Evolutionary conservation across 2,797 vertebrate genomes (phyloP).

Genomic region (Brachyalestes nurse): DNA sequence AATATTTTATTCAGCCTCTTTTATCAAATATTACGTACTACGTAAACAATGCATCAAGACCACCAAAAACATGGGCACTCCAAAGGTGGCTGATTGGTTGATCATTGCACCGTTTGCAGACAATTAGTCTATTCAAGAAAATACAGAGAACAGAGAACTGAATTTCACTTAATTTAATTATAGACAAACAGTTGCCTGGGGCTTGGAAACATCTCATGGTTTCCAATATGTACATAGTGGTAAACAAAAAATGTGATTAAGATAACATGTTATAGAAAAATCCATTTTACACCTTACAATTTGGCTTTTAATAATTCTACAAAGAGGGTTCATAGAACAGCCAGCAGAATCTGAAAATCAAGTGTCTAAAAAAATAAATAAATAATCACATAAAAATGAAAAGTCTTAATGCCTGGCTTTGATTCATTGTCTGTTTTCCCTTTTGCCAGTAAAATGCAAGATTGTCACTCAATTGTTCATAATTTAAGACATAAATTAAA

Average conservation of each 20-base stretch:
- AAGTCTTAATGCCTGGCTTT: conserved; percentile 78
- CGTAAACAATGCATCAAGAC: background rate
- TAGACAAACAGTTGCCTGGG: conserved; percentile 31
- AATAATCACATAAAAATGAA: conserved; percentile 71
- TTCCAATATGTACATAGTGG: conserved; percentile 45
- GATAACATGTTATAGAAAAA: conserved; percentile 32
- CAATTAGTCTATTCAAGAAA: background rate
- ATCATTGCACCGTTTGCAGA: background rate
- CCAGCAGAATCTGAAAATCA: conserved; percentile 70
- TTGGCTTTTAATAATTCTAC: conserved; percentile 60
- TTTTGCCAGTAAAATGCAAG: conserved; percentile 73
- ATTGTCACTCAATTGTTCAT: conserved; percentile 73
- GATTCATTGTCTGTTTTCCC: conserved; percentile 68
- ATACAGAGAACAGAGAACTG: conserved; percentile 22
- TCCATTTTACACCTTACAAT: conserved; percentile 22
- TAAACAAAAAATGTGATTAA: conserved; percentile 31
- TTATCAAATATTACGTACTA: background rate
- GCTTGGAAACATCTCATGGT: conserved; percentile 13
- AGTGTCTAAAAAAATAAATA: conserved; percentile 70
- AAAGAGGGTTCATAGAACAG: conserved; percentile 66
- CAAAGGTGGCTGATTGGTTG: background rate
- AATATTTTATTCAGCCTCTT: background rate
- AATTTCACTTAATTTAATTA: conserved; percentile 51
- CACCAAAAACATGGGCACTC: background rate
- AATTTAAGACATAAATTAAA: conserved; percentile 89